Base-by-base conservation (phyloP, 2,797 vertebrate species). In the Artibeus lituratus region DNA sequence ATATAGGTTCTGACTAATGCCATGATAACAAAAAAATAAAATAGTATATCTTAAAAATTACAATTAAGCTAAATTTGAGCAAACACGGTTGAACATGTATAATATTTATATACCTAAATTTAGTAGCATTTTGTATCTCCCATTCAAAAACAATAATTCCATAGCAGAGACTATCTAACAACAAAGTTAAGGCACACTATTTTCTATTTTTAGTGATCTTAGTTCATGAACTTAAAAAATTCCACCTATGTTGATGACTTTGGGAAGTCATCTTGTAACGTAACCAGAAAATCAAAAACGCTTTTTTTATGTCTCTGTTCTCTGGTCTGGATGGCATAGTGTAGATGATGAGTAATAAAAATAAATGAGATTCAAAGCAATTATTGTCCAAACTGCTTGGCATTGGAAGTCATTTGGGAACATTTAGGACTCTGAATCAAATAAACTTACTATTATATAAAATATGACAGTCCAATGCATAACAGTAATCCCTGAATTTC, bases 281-380 rank as follows among this genome's bases (percentile, higher is more conserved):
- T 73, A 74, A 85, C 5, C 49, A 95, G 47, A 89, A 96, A 53
- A 47, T 90, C 78, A 87, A 77, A 51, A 65, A 44, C 84, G n/a
- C 16, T 49, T 73, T 70, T 70, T 77, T 82, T 6, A 90, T 7
- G 72, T 76, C 12, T 49, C 29, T 35, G 3, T 59, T 97, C n/a
- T 94, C 16, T 88, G 88, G 4, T 74, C 42, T 85, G 39, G 26
- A n/a, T 94, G 24, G 39, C 3, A 53, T 37, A 65, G 21, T 92
- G 5, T 29, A 90, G 22, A 78, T 72, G 4, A 82, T 47, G 22
- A 19, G 15, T 82, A 91, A 94, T 90, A 77, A 90, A 55, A 92
- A 65, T 65, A 74, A 81, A 72, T 62, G 32, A 95, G 59, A 72
- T 69, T 65, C 42, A 80, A 77, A 74, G 65, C 10, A 92, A 81